Evolutionary conservation across 2,113 vertebrate genomes (phyloP), one percentile per base, ranked within the genome.

Genomic region (Lophius piscatorius): DNA sequence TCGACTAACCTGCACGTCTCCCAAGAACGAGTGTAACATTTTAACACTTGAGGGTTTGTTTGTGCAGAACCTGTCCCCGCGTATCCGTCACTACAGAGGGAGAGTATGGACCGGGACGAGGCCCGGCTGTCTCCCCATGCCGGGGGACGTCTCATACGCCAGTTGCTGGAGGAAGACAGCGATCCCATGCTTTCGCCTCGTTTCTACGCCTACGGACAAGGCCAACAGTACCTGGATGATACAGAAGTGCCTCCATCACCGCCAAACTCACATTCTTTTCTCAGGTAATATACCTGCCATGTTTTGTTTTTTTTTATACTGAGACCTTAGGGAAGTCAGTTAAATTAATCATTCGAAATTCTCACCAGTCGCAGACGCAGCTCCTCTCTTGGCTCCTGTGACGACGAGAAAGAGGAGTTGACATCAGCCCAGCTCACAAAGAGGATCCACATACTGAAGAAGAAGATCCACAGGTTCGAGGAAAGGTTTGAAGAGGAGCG

Each of bases 131-230:
- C 97, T 18, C 97, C 96, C 0, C 94, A 95, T 78, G 91, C 93
- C 0, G 94, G 94, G 1, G 95, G 95, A 0, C 90, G 90, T 41
- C 91, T 96, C 44, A 97, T 99, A 61, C 94, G 91, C 5, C 97
- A 98, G 70, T 92, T 98, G 6, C 68, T 98, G 75, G 96, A 97
- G 46, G 96, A 94, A 46, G 94, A 94, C 82, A 94, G 93, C 0
- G 95, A 97, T 83, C 97, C 97, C 14, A 94, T 98, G 95, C 85
- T 94, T 50, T 99, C 97, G 0, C 97, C 97, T n/a, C 96, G 97
- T 4, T 99, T 96, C 89, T 96, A 98, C 4, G 92, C 93, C 51
- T 98, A 95, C 0, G 94, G 95, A 40, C 94, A 97, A 38, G 92
- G 94, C 61, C 92, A 95, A 12, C 96, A 97, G 80, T 98, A 96